Percentiles rank a stretch among this genome's conserved stretches.
phyloP scores from a whole-genome alignment of 1,140 invertebrate species.

The Calosoma granatense region DNA sequence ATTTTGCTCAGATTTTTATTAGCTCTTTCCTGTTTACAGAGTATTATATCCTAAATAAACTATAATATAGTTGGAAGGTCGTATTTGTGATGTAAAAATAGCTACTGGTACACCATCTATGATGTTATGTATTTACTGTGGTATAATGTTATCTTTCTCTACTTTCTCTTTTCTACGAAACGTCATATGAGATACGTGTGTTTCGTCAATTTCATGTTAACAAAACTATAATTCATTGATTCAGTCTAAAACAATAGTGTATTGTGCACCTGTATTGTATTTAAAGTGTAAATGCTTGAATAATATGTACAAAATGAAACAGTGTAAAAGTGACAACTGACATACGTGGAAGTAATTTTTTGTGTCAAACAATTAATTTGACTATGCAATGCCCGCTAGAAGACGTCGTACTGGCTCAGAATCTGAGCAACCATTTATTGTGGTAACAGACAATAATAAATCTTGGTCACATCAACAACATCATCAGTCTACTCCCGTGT shows the following conservation, averaged over 20 bases:
- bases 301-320: neutral
- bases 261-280: neutral
- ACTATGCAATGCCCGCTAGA: slow-evolving; percentile 50
- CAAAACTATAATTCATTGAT: neutral
- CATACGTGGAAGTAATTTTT: neutral
- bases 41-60: too few relatives aligned
- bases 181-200: neutral
- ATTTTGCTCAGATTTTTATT: too few relatives aligned
- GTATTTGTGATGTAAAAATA: too few relatives aligned
- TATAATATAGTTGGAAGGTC: too few relatives aligned
- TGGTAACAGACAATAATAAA: slow-evolving; percentile 25
- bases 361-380: slow-evolving; percentile 11
- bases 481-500: slow-evolving; percentile 14
- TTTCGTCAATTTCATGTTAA: neutral
- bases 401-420: slow-evolving; percentile 47
- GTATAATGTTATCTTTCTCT: neutral
- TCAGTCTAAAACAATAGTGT: neutral
- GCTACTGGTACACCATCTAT: too few relatives aligned
- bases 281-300: too few relatives aligned
- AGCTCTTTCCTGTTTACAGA: too few relatives aligned
- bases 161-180: neutral
- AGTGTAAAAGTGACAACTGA: neutral
- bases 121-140: too few relatives aligned
- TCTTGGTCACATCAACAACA: slow-evolving; percentile 11
- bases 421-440: slow-evolving; percentile 35